These are phyloP conservation scores for Morinoia aosen DNA, from an alignment of 2,888 invertebrate species.

Conservation along the genomic window DNA sequence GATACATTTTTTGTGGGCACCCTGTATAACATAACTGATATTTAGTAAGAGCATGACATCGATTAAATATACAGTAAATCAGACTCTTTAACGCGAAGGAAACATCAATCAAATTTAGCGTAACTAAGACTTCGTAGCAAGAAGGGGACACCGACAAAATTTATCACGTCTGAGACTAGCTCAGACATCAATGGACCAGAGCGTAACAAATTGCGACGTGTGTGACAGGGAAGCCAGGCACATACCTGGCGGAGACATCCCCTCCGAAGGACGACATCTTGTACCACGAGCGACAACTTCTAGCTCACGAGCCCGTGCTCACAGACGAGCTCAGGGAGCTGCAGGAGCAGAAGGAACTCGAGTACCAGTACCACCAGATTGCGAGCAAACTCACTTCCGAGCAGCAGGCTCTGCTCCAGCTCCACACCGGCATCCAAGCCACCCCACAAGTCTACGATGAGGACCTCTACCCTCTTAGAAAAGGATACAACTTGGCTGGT, in stretches of 20 bases:
- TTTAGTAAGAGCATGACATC: no score
- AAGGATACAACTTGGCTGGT: background rate
- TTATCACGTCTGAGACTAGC: no score
- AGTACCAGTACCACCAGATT: constrained; percentile 44
- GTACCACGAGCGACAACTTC: constrained; percentile 32
- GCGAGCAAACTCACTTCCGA: constrained; percentile 40
- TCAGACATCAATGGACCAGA: no score
- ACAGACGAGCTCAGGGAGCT: constrained; percentile 52
- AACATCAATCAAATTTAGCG: no score
- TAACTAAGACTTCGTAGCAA: no score
- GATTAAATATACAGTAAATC: no score
- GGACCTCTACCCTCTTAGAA: background rate
- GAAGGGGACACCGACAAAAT: no score
- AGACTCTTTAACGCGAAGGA: no score
- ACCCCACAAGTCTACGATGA: background rate
- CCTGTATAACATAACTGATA: no score
- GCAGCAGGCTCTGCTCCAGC: constrained; percentile 45
- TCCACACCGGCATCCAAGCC: constrained; percentile 37
- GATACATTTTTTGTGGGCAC: no score
- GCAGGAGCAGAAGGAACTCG: constrained; percentile 52
- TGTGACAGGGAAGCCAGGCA: constrained; percentile 1
- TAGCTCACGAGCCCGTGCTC: constrained; percentile 43
- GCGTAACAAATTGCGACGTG: background rate
- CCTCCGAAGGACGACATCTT: constrained; percentile 50
- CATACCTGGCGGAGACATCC: constrained; percentile 3